phyloP scores from a whole-genome alignment of 2,113 vertebrate genomes.

The Chroicocephalus ridibundus region DNA sequence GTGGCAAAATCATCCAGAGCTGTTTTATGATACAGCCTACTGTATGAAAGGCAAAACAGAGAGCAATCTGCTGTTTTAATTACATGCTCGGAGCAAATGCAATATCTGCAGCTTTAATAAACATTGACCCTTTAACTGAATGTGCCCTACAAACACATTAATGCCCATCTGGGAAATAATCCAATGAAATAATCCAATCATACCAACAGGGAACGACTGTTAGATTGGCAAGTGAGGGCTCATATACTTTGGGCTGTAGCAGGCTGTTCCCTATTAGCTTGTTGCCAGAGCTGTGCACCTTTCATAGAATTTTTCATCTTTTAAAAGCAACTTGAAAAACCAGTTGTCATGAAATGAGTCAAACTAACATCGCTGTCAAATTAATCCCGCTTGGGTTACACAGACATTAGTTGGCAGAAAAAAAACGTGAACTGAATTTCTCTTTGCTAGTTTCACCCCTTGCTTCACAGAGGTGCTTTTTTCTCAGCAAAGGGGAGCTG shows the following conservation, averaged over 20 bases:
- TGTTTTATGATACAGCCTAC: conserved; percentile 50
- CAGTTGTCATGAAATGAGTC: not conserved
- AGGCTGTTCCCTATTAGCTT: not conserved
- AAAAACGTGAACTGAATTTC: not conserved
- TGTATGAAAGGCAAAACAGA: conserved; percentile 47
- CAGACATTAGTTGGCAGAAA: not conserved
- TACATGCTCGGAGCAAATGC: conserved; percentile 52
- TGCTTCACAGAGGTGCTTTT: not conserved
- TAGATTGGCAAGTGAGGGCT: conserved; percentile 16
- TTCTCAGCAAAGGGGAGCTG: not conserved
- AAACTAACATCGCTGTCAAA: not conserved
- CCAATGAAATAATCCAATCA: conserved; percentile 73
- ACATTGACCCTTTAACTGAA: conserved; percentile 61
- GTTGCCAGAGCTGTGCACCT: not conserved
- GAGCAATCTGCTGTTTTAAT: conserved; percentile 73
- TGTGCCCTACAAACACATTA: conserved; percentile 66
- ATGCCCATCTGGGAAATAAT: conserved; percentile 73
- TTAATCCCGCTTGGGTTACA: not conserved
- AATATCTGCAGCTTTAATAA: conserved; percentile 66
- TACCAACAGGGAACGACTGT: not conserved
- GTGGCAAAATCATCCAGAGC: conserved; percentile 62
- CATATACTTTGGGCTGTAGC: not conserved
- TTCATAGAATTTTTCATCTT: not conserved
- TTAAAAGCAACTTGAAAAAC: not conserved
- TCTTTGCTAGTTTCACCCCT: not conserved